phyloP scores from a whole-genome alignment of 2,888 invertebrate genomes.

The Pandemis heparana region DNA sequence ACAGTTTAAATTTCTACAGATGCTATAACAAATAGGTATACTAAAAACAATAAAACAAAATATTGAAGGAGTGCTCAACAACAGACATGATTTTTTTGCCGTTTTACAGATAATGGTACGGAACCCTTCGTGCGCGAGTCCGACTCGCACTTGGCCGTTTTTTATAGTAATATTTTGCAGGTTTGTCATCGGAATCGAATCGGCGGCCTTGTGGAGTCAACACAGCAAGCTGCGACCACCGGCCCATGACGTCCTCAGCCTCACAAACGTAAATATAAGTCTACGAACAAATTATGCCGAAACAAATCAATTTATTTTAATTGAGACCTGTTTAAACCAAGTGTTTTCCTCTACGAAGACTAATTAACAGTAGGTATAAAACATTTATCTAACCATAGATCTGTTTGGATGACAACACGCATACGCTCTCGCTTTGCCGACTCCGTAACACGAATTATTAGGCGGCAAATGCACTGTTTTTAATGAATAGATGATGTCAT shows the following conservation, averaged over 20 bases:
- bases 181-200: background rate
- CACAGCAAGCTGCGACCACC: background rate
- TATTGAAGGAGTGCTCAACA: too few species aligned
- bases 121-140: too few species aligned
- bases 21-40: too few species aligned
- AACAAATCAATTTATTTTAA: slow-evolving; percentile 17
- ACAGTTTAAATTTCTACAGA: too few species aligned
- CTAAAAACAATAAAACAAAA: too few species aligned
- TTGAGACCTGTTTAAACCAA: slow-evolving; percentile 8
- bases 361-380: background rate
- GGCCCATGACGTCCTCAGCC: slow-evolving; percentile 6
- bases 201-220: background rate
- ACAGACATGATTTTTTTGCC: too few species aligned
- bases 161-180: background rate
- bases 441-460: background rate
- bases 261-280: slow-evolving; percentile 3
- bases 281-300: slow-evolving; percentile 3
- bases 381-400: background rate
- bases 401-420: background rate
- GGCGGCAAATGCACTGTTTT: background rate
- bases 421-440: background rate
- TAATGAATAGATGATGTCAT: background rate
- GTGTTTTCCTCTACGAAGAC: background rate
- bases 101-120: too few species aligned
- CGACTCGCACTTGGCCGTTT: too few species aligned